These are phyloP conservation scores for Ardeotis arabs DNA, from an alignment of 2,113 vertebrate genomes.

Conservation along the genomic window DNA sequence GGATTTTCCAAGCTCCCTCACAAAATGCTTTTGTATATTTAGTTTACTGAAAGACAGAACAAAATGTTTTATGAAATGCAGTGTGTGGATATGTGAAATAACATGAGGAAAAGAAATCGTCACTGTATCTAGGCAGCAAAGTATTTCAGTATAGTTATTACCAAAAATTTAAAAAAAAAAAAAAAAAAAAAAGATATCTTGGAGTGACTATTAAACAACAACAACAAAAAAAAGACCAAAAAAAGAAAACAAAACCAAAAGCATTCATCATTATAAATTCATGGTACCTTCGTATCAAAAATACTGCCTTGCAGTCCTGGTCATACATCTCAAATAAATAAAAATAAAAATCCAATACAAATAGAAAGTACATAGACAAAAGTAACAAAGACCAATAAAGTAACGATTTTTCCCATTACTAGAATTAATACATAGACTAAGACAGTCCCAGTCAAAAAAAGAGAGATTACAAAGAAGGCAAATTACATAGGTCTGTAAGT, in stretches of 20 bases:
- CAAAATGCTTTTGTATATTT: not conserved
- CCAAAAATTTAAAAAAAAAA: not conserved
- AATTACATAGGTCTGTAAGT: not conserved
- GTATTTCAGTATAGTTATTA: not conserved
- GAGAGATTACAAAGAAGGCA: not conserved
- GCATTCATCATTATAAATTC: not conserved
- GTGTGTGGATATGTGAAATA: not conserved
- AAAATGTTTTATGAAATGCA: not conserved
- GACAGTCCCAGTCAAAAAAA: not conserved
- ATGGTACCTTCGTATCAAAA: not conserved
- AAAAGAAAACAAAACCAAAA: not conserved
- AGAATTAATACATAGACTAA: not conserved
- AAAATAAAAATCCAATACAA: not conserved
- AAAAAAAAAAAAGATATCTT: not conserved
- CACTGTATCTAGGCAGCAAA: not conserved
- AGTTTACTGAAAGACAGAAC: not conserved
- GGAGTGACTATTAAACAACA: not conserved
- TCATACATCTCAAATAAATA: not conserved
- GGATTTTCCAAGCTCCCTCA: not conserved
- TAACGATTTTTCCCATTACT: not conserved
- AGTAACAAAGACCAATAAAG: not conserved
- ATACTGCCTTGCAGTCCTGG: not conserved
- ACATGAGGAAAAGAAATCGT: not conserved
- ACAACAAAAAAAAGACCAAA: not conserved
- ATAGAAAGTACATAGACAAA: not conserved